Evolutionary conservation across 2,113 vertebrate genomes (phyloP), one percentile per base, ranked within the genome.

Genomic region (Mobula hypostoma): DNA sequence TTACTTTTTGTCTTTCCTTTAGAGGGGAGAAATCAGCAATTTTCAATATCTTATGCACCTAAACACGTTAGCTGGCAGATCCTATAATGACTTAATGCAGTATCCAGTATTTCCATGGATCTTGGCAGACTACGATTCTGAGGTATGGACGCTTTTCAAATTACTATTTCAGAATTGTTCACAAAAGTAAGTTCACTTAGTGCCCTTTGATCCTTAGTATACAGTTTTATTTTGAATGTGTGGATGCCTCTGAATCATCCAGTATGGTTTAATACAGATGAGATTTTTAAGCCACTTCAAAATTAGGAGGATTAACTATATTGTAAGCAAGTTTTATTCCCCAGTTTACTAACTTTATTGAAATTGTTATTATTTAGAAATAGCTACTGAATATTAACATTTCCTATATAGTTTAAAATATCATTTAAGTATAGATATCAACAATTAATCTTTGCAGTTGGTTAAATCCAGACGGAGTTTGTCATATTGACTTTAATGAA

Each of bases 31-130:
- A 96, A 99, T 99, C 97, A 99, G 99, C 96, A 99, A 99, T 95
- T 99, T 99, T 97, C 99, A 99, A 97, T 99, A 99, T 95, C 95
- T 99, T 96, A 99, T 99, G 99, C 99, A 99, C 95, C 97, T 99
- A 94, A 99, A 99, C 96, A 99, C 99, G 0, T 94, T 99, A 96
- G 99, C 99, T 0, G 99, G 99, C 61, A 97, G 99, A 94, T 99
- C 99, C 15, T 99, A 99, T 94, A 99, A 99, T 2, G 99, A 99
- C 94, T 97, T 99, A 94, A 99, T 99, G 99, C 99, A 99, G 96
- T 99, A 99, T 94, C 99, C 99, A 0, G 99, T 99, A 94, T 99
- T 99, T 94, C 99, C 99, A 61, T 99, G 99, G 99, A 98, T 99
- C 95, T 98, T 99, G 0, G 98, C 99, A 27, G 99, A 99, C 96